Conservation (phyloP, 1,140 invertebrate species). For the Chrysoperla carnea region DNA sequence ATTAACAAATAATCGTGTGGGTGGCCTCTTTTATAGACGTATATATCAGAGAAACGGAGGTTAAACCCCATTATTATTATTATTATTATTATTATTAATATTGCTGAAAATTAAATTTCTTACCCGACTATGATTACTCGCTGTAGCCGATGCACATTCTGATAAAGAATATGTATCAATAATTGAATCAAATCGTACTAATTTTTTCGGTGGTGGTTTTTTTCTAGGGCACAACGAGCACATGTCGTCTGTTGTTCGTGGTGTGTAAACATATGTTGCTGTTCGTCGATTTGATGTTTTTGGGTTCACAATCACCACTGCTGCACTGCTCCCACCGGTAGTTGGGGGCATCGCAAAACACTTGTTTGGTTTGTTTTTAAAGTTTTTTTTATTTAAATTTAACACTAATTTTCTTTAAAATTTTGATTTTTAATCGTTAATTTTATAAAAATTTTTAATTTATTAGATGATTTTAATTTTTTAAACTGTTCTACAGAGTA, state of each 20-base stretch:
- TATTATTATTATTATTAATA: too few relatives aligned
- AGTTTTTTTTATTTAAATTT: too few relatives aligned
- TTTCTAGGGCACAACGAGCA: conserved; percentile 37
- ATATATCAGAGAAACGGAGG: too few relatives aligned
- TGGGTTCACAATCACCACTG: not conserved
- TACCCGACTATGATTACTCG: conserved; percentile 25
- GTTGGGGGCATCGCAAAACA: conserved; percentile 22
- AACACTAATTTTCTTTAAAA: too few relatives aligned
- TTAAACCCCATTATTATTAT: too few relatives aligned
- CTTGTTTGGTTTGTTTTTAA: conserved; percentile 7
- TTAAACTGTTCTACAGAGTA: too few relatives aligned
- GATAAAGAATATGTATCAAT: conserved; percentile 42
- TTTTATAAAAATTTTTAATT: too few relatives aligned
- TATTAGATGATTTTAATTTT: too few relatives aligned
- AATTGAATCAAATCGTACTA: conserved; percentile 38
- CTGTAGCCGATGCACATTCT: conserved; percentile 23
- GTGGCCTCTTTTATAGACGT: too few relatives aligned
- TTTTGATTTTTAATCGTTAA: too few relatives aligned
- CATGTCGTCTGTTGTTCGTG: conserved; percentile 20
- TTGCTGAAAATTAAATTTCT: conserved; percentile 15
- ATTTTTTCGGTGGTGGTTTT: conserved; percentile 32
- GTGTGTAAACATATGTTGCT: conserved; percentile 9
- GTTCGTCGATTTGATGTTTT: not conserved
- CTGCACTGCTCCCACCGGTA: conserved; percentile 4
- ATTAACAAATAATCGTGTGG: too few relatives aligned